Evolutionary conservation across 2,797 vertebrate species (phyloP).

Genomic region (Poeciliopsis turneri): DNA sequence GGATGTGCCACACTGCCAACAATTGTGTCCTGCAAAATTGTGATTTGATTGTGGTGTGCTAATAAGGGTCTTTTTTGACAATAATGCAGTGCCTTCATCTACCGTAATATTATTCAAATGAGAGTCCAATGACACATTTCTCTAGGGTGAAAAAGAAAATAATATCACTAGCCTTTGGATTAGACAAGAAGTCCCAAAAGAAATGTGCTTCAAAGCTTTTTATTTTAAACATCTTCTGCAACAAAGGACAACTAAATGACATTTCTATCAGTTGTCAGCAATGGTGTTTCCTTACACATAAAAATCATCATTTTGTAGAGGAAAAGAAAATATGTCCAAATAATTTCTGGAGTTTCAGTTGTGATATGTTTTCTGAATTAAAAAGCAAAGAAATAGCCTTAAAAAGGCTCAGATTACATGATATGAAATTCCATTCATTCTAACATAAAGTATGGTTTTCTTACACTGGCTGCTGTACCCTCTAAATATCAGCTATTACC

Average conservation of each 20-base stretch:
- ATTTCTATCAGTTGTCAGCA: constrained; percentile 33
- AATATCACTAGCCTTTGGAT: constrained; percentile 70
- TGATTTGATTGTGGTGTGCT: constrained; percentile 73
- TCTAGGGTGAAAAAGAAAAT: constrained; percentile 49
- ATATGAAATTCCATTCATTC: constrained; percentile 10
- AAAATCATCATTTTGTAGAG: constrained; percentile 35
- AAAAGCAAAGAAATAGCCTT: not conserved
- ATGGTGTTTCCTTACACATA: constrained; percentile 28
- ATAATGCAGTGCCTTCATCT: constrained; percentile 75
- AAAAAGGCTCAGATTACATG: not conserved
- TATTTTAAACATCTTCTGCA: constrained; percentile 57
- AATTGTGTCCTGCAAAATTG: constrained; percentile 67
- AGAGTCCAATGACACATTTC: constrained; percentile 72
- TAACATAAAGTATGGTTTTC: constrained; percentile 26
- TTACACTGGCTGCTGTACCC: constrained; percentile 19
- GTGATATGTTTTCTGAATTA: constrained; percentile 35
- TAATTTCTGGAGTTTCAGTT: constrained; percentile 40
- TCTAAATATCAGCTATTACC: constrained; percentile 58
- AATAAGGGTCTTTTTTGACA: constrained; percentile 70
- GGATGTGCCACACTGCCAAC: constrained; percentile 47
- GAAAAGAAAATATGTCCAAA: constrained; percentile 36
- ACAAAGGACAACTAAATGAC: constrained; percentile 34
- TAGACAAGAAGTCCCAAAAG: constrained; percentile 69
- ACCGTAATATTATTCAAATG: constrained; percentile 79
- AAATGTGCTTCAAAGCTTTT: constrained; percentile 56